Evolutionary conservation across 2,888 invertebrate genomes (phyloP).

Genomic region (Lordiphosa fenestrarum): DNA sequence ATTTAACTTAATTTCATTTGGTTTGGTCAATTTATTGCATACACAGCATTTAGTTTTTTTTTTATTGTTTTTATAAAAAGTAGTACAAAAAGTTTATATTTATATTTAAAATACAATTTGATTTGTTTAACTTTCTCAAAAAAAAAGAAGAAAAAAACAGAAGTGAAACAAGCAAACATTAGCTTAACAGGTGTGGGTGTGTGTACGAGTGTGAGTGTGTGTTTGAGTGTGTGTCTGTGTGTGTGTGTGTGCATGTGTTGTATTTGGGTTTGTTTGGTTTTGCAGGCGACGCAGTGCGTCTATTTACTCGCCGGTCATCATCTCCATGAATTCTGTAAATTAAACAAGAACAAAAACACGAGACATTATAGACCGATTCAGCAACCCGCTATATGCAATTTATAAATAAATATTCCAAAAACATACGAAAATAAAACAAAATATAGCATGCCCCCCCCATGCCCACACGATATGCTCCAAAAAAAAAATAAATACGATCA

Average conservation of each 20-base stretch:
- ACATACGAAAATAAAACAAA: slow-evolving; percentile 14
- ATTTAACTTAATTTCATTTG: too few species aligned
- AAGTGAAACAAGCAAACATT: slow-evolving; percentile 47
- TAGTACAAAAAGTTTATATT: slow-evolving; percentile 12
- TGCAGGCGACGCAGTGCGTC: slow-evolving; percentile 41
- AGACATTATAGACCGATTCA: slow-evolving; percentile 45
- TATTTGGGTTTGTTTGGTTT: slow-evolving; percentile 21
- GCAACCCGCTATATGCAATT: slow-evolving; percentile 33
- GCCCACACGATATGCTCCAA: slow-evolving; percentile 62
- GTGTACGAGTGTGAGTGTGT: slow-evolving; percentile 53
- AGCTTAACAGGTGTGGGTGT: slow-evolving; percentile 48
- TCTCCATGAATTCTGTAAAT: slow-evolving; percentile 95
- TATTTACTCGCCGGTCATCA: slow-evolving; percentile 95
- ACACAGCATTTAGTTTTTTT: slow-evolving; percentile 8
- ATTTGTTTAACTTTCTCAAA: slow-evolving; percentile 6
- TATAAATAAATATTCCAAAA: slow-evolving; percentile 45
- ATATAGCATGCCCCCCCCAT: slow-evolving; percentile 1
- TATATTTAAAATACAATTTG: slow-evolving; percentile 10
- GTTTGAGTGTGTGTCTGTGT: slow-evolving; percentile 59
- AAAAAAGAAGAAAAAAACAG: slow-evolving; percentile 27
- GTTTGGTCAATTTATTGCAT: slow-evolving; percentile 1
- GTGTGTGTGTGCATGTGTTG: slow-evolving; percentile 35
- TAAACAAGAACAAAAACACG: slow-evolving; percentile 47
- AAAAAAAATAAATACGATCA: slow-evolving; percentile 41
- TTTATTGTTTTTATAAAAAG: slow-evolving; percentile 13